Evolutionary conservation across 2,888 invertebrate species (phyloP).

Genomic region (Lutraria lutraria): DNA sequence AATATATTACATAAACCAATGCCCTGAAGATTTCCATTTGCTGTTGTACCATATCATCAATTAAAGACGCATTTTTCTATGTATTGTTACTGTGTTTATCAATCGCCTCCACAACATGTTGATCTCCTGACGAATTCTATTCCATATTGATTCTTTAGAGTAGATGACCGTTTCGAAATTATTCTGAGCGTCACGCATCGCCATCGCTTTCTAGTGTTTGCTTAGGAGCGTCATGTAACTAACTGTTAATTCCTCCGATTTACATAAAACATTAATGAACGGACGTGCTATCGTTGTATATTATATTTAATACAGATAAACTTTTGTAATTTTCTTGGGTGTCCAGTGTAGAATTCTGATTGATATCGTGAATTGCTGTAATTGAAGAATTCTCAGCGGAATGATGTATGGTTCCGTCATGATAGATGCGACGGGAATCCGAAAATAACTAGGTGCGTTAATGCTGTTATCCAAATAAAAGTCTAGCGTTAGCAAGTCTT

Average conservation of each 20-base stretch:
- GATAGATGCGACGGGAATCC: not conserved
- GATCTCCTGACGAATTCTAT: not conserved
- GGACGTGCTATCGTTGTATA: not conserved
- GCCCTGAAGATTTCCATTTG: not conserved
- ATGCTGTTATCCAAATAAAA: not conserved
- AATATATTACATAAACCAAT: not conserved
- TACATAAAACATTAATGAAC: not conserved
- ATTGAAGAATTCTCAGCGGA: not conserved
- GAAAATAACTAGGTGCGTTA: not conserved
- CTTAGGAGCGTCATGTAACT: not conserved
- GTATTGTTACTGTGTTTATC: not conserved
- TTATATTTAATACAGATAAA: not conserved
- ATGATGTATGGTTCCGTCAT: not conserved
- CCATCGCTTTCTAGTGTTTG: not conserved
- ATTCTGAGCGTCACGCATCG: not conserved
- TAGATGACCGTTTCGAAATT: not conserved
- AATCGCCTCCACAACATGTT: not conserved
- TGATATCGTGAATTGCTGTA: not conserved
- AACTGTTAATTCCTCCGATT: not conserved
- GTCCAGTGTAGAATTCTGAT: not conserved
- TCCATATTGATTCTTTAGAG: not conserved
- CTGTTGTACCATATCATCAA: not conserved
- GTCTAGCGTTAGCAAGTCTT: too few relatives aligned
- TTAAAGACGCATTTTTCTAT: constrained; percentile 14
- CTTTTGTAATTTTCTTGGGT: not conserved